Percentiles rank a stretch among this genome's conserved stretches.
These are phyloP conservation scores for Otus sunia DNA, from an alignment of 2,113 vertebrate species.

Conservation along the genomic window DNA sequence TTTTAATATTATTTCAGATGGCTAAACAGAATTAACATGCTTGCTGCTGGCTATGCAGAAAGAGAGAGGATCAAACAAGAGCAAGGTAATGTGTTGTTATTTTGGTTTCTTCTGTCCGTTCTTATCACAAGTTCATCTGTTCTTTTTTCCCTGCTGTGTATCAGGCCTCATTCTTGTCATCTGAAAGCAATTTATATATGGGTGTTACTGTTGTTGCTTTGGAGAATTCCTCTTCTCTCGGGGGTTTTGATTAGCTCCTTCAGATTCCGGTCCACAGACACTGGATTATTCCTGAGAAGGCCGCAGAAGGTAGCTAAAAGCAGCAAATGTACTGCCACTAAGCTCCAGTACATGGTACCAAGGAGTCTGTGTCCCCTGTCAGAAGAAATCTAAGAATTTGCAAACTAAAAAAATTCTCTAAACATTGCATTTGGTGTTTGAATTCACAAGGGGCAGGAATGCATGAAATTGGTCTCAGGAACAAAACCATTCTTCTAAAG, in stretches of 20 bases:
- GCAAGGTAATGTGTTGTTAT: constrained; percentile 81
- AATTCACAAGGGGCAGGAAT: not conserved
- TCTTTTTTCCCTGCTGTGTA: not conserved
- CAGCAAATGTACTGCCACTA: not conserved
- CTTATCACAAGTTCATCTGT: not conserved
- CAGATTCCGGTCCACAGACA: not conserved
- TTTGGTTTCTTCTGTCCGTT: not conserved
- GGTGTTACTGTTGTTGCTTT: not conserved
- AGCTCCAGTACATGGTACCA: not conserved
- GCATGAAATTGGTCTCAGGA: not conserved
- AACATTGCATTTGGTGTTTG: not conserved
- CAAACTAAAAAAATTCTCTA: not conserved
- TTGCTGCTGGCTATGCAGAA: constrained; percentile 91
- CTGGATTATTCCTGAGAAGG: not conserved
- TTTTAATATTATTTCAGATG: constrained; percentile 85
- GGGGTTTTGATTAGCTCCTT: not conserved
- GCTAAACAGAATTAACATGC: constrained; percentile 96
- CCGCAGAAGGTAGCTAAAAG: not conserved
- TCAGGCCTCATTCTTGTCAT: not conserved
- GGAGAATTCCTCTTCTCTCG: not conserved
- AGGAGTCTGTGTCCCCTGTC: not conserved
- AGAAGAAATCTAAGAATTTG: not conserved
- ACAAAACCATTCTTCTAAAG: not conserved
- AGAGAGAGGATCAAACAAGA: constrained; percentile 93
- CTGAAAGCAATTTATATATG: not conserved